A percentile compares a stretch with the other conserved stretches of the same genome.
Evolutionary conservation across 2,888 invertebrate species (phyloP).

Genomic region (Ophion ventricosus): DNA sequence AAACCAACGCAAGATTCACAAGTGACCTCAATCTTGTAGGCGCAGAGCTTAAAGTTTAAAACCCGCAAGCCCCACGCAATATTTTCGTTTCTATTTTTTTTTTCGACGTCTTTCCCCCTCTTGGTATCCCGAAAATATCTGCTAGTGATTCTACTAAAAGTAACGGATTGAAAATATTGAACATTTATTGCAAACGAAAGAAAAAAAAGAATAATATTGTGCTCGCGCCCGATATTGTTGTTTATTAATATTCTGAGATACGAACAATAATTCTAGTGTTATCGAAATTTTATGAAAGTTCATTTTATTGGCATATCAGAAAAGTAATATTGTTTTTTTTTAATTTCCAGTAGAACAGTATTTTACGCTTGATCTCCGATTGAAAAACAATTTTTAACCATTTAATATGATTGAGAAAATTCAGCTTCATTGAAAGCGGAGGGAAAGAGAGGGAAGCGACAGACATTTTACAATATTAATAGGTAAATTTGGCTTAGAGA

Average conservation of each 20-base stretch:
- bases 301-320: not conserved
- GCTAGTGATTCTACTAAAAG: not conserved
- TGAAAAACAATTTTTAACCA: not conserved
- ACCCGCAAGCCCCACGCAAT: constrained; percentile 36
- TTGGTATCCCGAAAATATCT: not conserved
- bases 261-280: not conserved
- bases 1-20: constrained; percentile 37
- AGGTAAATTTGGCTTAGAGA: constrained; percentile 23
- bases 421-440: not conserved
- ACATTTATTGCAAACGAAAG: not conserved
- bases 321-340: not conserved
- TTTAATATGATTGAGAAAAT: not conserved
- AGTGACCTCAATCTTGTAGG: constrained; percentile 51
- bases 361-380: not conserved
- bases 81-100: constrained; percentile 28
- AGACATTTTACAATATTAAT: constrained; percentile 3
- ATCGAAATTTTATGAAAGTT: not conserved
- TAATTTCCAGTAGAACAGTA: not conserved
- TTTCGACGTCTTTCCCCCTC: constrained; percentile 14
- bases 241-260: too few relatives aligned
- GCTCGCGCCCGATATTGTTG: too few relatives aligned
- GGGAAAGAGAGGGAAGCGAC: not conserved
- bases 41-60: constrained; percentile 38
- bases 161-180: not conserved
- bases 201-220: not conserved